A percentile compares a stretch with the other conserved stretches of the same genome.
These are phyloP conservation scores for Caenorhabditis latens DNA, from an alignment of 1,140 invertebrate species.

Conservation along the genomic window DNA sequence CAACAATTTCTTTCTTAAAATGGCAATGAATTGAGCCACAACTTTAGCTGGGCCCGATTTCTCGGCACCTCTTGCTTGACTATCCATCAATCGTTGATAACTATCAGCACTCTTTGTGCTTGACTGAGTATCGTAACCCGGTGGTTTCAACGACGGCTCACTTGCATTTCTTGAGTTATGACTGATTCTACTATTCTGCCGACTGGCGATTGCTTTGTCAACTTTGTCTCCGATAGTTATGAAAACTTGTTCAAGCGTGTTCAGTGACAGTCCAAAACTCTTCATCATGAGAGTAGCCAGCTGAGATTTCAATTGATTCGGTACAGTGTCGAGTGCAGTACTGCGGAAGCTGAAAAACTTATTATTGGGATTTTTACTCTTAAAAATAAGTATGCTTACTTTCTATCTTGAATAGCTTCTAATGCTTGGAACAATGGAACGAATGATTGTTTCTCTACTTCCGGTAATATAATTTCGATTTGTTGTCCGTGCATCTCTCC, in stretches of 20 bases:
- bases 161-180: conserved; percentile 10
- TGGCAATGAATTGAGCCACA: conserved; percentile 43
- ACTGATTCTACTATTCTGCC: conserved; percentile 29
- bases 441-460: conserved; percentile 55
- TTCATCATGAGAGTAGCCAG: conserved; percentile 5
- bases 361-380: not conserved
- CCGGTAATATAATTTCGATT: conserved; percentile 59
- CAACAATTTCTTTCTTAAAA: conserved; percentile 45
- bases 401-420: conserved; percentile 52
- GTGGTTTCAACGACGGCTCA: conserved; percentile 23
- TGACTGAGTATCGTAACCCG: conserved; percentile 20
- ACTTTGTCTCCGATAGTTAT: conserved; percentile 57
- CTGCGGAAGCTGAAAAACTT: conserved; percentile 11
- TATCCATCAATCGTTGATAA: conserved; percentile 40
- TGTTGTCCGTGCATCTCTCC: conserved; percentile 62
- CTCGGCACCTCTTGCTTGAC: conserved; percentile 35
- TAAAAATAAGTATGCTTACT: conserved; percentile 15
- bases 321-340: not conserved
- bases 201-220: conserved; percentile 29
- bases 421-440: conserved; percentile 57
- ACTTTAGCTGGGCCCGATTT: conserved; percentile 6
- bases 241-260: conserved; percentile 65
- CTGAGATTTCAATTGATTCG: conserved; percentile 21
- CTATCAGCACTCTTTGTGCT: conserved; percentile 38
- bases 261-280: conserved; percentile 65